Base-by-base conservation (phyloP, 92 coral and sea anemone species). In the Parazoanthus darwini region DNA sequence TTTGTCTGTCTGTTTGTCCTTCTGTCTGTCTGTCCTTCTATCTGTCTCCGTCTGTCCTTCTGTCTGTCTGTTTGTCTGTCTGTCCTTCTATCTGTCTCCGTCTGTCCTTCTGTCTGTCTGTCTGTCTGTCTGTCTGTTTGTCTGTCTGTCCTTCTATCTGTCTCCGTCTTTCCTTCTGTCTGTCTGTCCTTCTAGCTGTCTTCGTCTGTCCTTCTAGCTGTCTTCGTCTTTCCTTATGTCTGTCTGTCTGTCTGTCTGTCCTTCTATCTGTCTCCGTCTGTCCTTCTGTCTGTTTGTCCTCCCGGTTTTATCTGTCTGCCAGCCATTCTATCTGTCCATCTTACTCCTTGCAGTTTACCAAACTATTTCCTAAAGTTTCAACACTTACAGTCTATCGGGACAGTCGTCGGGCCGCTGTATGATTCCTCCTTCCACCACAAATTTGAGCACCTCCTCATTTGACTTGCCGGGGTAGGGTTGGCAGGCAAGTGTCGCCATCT, bases 381-480 rank as follows among this genome's bases (percentile, higher is more conserved):
- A 42, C 36, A 92, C 99, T 95, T 77, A 97, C 99, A 97, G 89
- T 80, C 85, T 91, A 59, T 95, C 91, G 15, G 99, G 99, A 82
- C 95, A 96, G 43, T 90, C 95, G 44, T 89, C 93, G 18, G 99
- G 99, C 65, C 92, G 92, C 15, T 93, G 94, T 95, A 95, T 89
- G 65, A 94, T 89, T 11, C 92, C 93, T 3, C 99, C 99, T n/a
- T 97, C 99, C 74, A 97, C 94, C 56, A 97, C 99, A 82, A 88
- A 93, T 88, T 97, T 97, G 76, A 97, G 93, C 20, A 97, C 99
- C 82, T 97, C 99, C 86, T 97, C 99, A 59, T 97, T 97, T 0
- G 99, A 97, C 90, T 97, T 97, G 86, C 99, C 99, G 22, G 98
- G 97, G 94, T 97, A 97, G 63, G 99, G 99, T 86, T 97, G 99